Base-by-base conservation (phyloP, 2,113 vertebrate genomes). In the Circaetus cinerascens region DNA sequence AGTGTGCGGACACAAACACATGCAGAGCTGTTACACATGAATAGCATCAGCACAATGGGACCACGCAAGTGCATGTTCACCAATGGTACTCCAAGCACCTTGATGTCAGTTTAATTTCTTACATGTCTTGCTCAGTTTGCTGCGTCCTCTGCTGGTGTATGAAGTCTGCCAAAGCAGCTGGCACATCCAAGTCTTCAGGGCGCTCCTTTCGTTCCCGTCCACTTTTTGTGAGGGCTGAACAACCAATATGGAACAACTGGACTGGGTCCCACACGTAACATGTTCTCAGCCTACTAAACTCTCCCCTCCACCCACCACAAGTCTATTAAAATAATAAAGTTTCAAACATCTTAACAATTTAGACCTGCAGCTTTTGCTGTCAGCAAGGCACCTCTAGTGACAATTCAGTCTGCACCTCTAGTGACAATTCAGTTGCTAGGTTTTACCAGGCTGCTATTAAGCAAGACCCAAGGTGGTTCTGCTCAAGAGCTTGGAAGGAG, bases 121-220 rank as follows among this genome's bases (percentile, higher is more conserved):
- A 99, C 99, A 99, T 99, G 97, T 99, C 99, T 77, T 99, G 99
- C 86, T 99, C 98, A 25, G 98, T 98, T 93, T 99, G 98, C 96
- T 99, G 98, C 1, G 98, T 99, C 94, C 99, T 98, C 97, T 99
- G 99, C 94, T 99, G 99, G 93, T 99, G 99, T 90, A 99, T 99
- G 73, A 99, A 99, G 95, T 99, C 99, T 10, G 99, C 99, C 95
- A 99, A 97, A 13, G 99, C 99, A 67, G 99, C 98, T 10, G 99
- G 99, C 6, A 99, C 98, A 62, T 99, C 99, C 59, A 99, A 94
- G 87, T 99, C 99, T 91, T 99, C 99, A 0, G 99, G 99, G 26
- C 98, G 98, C 82, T 99, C 98, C 96, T 98, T 98, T 25, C 97
- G 98, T 20, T 98, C 98, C 69, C 98, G 98, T 85, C 98, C 98